Evolutionary conservation across 2,113 vertebrate species (phyloP), one percentile per base, ranked within the genome.

Genomic region (Benitochromis conjunctus): DNA sequence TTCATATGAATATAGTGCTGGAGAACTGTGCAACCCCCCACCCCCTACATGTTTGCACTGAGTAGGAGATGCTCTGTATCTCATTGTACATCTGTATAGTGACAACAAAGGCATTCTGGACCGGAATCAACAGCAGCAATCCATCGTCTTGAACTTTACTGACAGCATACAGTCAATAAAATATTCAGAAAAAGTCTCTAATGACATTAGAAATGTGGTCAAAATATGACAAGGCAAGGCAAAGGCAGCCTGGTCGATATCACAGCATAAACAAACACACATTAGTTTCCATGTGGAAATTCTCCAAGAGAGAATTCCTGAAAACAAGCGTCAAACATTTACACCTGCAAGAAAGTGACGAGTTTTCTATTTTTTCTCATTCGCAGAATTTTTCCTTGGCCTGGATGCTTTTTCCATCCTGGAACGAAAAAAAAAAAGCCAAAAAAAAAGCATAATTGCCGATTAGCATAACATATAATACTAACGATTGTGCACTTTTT

Each of bases 391-490:
- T 85, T 93, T 48, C 16, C 5, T 55, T 11, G 51, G 36, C 1
- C 9, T 18, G 6, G 2, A 41, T 6, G 19, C 55, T 82, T 91
- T 77, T 85, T 95, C 9, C 4, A 57, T 48, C 82, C 95, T 94
- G 88, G 62, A 92, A 91, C 10, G 79, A 81, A 31, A 71, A 64
- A 83, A 80, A 5, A 36, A 5, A 0, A 18, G 3, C 2, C 26
- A 1, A 34, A 77, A 31, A 77, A 81, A 82, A 79, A 6, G 2
- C 24, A 16, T 1, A 80, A 81, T 6, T 54, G 34, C 43, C 26
- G 16, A 81, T 92, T 80, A 90, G 86, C 56, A 29, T 11, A n/a
- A 13, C 9, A 53, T 64, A 3, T 6, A 36, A 48, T 6, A 83
- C 8, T 14, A 12, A 13, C 36, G 21, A 55, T 4, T 38, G 60